phyloP scores from a whole-genome alignment of 1,140 invertebrate genomes.

The Bombus breviceps region DNA sequence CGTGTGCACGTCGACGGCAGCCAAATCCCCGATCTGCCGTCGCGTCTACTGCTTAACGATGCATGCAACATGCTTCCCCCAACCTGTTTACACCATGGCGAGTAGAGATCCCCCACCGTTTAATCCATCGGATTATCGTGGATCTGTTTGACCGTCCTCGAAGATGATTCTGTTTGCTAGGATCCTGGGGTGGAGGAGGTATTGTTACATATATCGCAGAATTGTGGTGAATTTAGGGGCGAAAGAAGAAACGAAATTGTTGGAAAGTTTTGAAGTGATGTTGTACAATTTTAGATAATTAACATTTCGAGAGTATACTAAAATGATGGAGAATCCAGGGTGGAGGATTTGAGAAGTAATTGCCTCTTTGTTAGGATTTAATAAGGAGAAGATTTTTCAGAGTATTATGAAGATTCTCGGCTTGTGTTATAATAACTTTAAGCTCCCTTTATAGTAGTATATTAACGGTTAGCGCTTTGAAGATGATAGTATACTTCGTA shows the following conservation, averaged over 20 bases:
- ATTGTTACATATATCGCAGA: neutral
- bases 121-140: constrained; percentile 14
- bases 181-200: neutral
- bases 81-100: constrained; percentile 3
- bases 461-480: constrained; percentile 2
- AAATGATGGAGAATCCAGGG: too few species aligned
- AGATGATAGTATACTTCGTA: neutral
- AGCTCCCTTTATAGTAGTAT: neutral
- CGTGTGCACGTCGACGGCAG: constrained; percentile 49
- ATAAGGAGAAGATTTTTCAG: neutral
- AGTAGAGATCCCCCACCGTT: neutral
- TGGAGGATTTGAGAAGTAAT: too few species aligned
- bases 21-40: constrained; percentile 19
- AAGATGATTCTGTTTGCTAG: neutral
- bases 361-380: too few species aligned
- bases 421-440: neutral
- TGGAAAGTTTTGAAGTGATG: too few species aligned
- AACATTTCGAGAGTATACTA: too few species aligned
- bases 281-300: too few species aligned
- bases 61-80: neutral
- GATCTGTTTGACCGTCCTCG: neutral
- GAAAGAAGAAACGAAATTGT: too few species aligned
- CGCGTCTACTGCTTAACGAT: constrained; percentile 17
- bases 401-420: neutral
- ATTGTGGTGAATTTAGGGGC: too few species aligned